Base-by-base conservation (phyloP, 2,113 vertebrate genomes). In the Columbina picui region DNA sequence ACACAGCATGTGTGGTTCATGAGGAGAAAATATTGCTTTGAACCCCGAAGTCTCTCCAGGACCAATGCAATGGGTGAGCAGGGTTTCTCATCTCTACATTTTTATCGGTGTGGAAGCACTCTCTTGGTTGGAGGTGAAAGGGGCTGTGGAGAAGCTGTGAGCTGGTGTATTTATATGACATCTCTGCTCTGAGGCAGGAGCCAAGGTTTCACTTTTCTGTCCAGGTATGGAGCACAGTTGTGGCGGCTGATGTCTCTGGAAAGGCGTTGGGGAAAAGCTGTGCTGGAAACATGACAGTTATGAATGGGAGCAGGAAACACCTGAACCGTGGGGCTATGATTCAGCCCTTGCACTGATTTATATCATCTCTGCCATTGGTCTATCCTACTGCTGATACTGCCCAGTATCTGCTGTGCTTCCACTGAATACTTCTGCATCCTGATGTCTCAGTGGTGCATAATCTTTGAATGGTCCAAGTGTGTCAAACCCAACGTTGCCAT, bases 1-100 rank as follows among this genome's bases (percentile, higher is more conserved):
- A 50, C 6, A 8, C 32, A 20, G 29, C 2, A 3, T 2, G 7
- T 8, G 2, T 4, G 15, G 23, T 6, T 25, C 45, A 9, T 0
- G 3, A n/a, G 64, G 59, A 29, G 38, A 30, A 41, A 59, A 30
- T 3, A 0, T 4, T 32, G 38, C 38, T 59, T 14, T 53, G 61
- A 43, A 79, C 30, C 38, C 29, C 22, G 1, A 2, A 18, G 39
- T 2, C 30, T 47, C n/a, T 11, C 22, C 34, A 25, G 36, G 9
- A 21, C 61, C 22, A 14, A 9, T 3, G 59, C 45, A 7, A 1
- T 3, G 77, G 26, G 27, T 18, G 39, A 26, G 41, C 19, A 20
- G 43, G 23, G n/a, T 32, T 52, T n/a, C 67, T 61, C 49, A 26
- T 4, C 25, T 47, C 60, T 10, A 1, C 1, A 0, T 14, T 26